phyloP scores from a whole-genome alignment of 2,888 invertebrate species.

The Neoitamus cyanurus region DNA sequence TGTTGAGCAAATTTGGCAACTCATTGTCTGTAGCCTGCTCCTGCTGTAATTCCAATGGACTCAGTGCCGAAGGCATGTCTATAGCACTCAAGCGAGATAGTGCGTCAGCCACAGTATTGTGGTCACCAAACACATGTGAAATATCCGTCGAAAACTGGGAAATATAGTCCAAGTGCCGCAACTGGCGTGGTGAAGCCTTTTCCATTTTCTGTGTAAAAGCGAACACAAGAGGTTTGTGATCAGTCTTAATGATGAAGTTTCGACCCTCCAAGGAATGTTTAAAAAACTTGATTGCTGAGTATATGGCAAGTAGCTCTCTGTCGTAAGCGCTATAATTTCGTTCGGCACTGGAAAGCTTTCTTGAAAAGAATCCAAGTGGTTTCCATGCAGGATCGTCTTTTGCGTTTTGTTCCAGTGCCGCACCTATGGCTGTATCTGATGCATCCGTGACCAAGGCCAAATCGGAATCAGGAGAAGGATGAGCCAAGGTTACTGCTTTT shows the following conservation, averaged over 20 bases:
- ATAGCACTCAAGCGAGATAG: background rate
- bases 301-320: background rate
- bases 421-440: constrained; percentile 6
- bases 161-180: background rate
- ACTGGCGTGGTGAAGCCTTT: background rate
- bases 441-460: background rate
- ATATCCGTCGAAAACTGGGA: background rate
- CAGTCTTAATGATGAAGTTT: background rate
- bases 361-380: constrained; percentile 15
- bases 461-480: background rate
- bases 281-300: background rate
- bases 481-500: background rate
- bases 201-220: background rate
- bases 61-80: background rate
- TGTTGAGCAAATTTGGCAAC: background rate
- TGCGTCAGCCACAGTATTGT: background rate
- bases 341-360: background rate
- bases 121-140: background rate
- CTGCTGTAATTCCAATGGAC: background rate
- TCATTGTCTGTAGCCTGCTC: background rate
- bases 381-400: background rate
- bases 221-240: background rate
- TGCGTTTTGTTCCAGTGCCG: background rate
- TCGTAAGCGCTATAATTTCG: background rate
- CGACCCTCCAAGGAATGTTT: background rate